These are phyloP conservation scores for Fulmarus glacialis DNA, from an alignment of 2,113 vertebrate genomes.

Conservation along the genomic window DNA sequence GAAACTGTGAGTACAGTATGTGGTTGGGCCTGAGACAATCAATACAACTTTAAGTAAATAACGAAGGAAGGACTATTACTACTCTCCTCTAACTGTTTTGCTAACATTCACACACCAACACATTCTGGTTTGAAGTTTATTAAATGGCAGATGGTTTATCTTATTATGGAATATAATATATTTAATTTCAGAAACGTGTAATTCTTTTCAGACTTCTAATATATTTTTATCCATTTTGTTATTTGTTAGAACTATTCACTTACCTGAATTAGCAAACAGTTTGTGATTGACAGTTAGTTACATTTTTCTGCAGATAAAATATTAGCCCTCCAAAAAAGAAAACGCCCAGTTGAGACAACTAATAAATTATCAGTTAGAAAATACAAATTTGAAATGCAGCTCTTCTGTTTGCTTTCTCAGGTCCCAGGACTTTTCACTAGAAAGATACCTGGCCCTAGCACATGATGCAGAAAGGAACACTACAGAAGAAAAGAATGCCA, in stretches of 20 bases:
- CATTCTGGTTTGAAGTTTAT: background rate
- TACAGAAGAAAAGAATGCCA: background rate
- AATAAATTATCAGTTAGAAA: background rate
- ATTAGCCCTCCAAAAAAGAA: background rate
- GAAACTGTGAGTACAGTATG: background rate
- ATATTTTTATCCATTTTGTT: background rate
- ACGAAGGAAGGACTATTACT: background rate
- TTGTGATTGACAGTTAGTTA: background rate
- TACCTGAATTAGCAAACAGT: background rate
- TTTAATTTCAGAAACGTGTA: background rate
- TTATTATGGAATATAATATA: background rate
- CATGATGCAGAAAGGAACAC: background rate
- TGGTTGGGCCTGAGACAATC: background rate
- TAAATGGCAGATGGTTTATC: background rate
- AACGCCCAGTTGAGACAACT: background rate
- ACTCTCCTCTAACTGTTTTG: background rate
- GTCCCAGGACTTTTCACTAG: background rate
- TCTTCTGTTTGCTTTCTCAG: background rate
- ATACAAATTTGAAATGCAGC: background rate
- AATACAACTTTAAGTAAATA: background rate
- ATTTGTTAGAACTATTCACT: background rate
- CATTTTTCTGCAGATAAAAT: background rate
- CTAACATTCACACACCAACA: background rate
- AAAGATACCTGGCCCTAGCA: background rate
- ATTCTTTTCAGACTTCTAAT: background rate